Conservation (phyloP, 2,113 vertebrate species). For the Heptranchias perlo region DNA sequence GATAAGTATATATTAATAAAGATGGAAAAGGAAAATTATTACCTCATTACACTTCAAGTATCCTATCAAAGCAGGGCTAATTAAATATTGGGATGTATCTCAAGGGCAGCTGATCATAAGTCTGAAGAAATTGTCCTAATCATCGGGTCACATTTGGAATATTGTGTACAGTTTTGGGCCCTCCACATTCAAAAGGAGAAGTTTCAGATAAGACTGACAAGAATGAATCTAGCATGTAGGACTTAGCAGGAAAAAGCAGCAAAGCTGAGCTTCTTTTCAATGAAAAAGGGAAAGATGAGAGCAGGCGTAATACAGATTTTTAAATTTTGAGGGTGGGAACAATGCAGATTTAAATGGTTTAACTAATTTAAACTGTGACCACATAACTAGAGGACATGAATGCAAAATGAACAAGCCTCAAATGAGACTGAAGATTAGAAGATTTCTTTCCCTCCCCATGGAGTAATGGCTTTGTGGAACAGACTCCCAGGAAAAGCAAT, state of each 20-base stretch:
- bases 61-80: not conserved
- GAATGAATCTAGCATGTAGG: no score
- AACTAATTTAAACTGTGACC: slow-evolving; percentile 13
- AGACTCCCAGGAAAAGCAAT: slow-evolving; percentile 5
- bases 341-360: not conserved
- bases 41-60: not conserved
- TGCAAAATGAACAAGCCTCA: slow-evolving; percentile 12
- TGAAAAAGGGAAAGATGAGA: not conserved
- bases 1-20: not conserved
- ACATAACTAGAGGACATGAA: slow-evolving; percentile 33
- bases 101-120: not conserved
- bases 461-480: not conserved
- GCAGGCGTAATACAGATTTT: not conserved
- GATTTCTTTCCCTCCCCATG: not conserved
- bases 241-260: not conserved
- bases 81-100: not conserved
- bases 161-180: not conserved
- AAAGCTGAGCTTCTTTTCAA: not conserved
- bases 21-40: not conserved
- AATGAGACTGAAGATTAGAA: slow-evolving; percentile 6
- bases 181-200: not conserved
- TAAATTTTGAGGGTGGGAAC: not conserved
- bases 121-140: not conserved
- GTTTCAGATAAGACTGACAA: not conserved
- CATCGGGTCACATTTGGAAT: not conserved